Evolutionary conservation across 2,797 vertebrate genomes (phyloP).

Genomic region (Spheniscus humboldti): DNA sequence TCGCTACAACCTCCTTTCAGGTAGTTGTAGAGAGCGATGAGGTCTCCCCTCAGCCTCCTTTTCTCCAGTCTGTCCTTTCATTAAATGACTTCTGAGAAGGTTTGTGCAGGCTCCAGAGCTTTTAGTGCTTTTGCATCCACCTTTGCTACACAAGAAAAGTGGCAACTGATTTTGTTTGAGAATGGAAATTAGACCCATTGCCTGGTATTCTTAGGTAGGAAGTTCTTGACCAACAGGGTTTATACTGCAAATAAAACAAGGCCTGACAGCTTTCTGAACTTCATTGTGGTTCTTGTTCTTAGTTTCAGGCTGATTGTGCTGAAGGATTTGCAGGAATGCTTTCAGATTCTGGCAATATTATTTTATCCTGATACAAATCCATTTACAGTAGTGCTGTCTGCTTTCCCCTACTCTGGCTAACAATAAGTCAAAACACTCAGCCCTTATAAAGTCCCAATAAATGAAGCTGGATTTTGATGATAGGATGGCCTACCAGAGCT

Average conservation of each 20-base stretch:
- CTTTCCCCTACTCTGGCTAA: neutral
- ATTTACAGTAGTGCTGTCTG: neutral
- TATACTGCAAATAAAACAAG: neutral
- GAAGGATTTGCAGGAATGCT: neutral
- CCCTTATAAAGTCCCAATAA: neutral
- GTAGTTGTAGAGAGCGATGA: too few species aligned
- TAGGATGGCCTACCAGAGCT: neutral
- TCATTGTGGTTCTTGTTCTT: neutral
- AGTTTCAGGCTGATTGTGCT: neutral
- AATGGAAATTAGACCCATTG: neutral
- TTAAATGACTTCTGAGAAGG: neutral
- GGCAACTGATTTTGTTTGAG: neutral
- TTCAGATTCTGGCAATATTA: neutral
- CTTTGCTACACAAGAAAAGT: neutral
- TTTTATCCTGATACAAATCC: neutral
- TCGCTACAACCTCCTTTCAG: too few species aligned
- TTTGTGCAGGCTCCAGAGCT: neutral
- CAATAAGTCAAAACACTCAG: neutral
- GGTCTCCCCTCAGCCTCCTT: too few species aligned
- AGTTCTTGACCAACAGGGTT: neutral
- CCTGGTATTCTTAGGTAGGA: neutral
- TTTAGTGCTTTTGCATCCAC: neutral
- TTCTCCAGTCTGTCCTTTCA: neutral
- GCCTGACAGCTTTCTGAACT: neutral
- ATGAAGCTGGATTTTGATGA: neutral